Base-by-base conservation (phyloP, 2,888 invertebrate species). In the Oscheius myriophilus region DNA sequence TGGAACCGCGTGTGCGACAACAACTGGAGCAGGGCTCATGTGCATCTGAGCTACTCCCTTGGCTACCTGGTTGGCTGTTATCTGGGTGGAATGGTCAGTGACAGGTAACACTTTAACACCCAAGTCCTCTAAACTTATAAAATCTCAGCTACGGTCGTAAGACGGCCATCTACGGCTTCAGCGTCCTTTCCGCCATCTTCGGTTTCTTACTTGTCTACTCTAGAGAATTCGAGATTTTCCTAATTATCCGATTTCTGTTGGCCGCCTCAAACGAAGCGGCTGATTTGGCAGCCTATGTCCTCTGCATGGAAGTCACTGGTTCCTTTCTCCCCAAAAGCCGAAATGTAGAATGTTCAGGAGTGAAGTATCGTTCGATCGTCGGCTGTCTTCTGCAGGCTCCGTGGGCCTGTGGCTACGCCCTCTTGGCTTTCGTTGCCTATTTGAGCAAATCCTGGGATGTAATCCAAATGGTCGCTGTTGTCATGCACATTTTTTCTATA, bases 231-330 rank as follows among this genome's bases (percentile, higher is more conserved):
- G 78, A 75, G 49, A 79, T 86, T 33, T 86, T 87, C 65, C 79
- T 86, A 21, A 72, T 86, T 9, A 74, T 86, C 53, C 81, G 86
- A 3, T 85, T 86, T 53, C 65, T 83, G 26, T 71, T 82, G 18
- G 86, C 86, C 45, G 82, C 81, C 2, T 82, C 83, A 61, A 86
- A 86, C 69, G 86, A 86, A 70, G 86, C 86, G 7, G 84, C 84
- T 26, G 86, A 86, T 66, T 71, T 86, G 61, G 86, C 86, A 16
- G 86, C 86, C 3, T 86, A 86, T 67, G 84, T 87, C 0, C 74
- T 86, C 16, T 87, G 86, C 66, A 86, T 86, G 86, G 86, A 87
- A 71, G 76, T 84, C 49, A 86, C 86, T n/a, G 78, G 78, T 73
- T 21, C n/a, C 53, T 26, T 6, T 26, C 14, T 51, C 14, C 7